Percentiles rank a stretch among this genome's conserved stretches.
Evolutionary conservation across 2,797 vertebrate genomes (phyloP).

Genomic region (Onychomys torridus): DNA sequence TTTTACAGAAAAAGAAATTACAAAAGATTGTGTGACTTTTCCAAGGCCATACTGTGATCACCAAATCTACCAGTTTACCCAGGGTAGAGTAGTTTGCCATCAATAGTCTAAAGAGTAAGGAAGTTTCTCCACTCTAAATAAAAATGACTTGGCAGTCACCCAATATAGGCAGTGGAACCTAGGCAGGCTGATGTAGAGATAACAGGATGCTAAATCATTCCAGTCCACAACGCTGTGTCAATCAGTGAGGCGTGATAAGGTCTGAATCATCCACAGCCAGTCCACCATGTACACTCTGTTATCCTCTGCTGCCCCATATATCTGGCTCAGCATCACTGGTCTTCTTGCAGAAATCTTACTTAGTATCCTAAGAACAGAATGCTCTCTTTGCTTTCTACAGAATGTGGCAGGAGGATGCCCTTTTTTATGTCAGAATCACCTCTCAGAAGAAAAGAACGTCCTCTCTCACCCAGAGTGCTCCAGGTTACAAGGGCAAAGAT

Average conservation of each 20-base stretch:
- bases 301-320: not conserved
- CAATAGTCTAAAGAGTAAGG: not conserved
- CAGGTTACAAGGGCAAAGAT: not conserved
- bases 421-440: not conserved
- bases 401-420: not conserved
- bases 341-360: not conserved
- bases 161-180: not conserved
- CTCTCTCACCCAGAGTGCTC: slow-evolving; percentile 1
- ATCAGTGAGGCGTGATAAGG: not conserved
- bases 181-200: not conserved
- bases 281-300: not conserved
- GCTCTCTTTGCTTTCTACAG: not conserved
- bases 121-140: not conserved
- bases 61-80: not conserved
- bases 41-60: not conserved
- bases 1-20: not conserved
- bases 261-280: not conserved
- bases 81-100: not conserved
- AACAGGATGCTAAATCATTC: not conserved
- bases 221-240: not conserved
- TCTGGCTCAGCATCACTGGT: not conserved
- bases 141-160: not conserved
- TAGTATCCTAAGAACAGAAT: not conserved
- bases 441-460: not conserved
- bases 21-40: not conserved